Evolutionary conservation across 2,888 invertebrate genomes (phyloP).

Genomic region (Stenoptilia bipunctidactyla): DNA sequence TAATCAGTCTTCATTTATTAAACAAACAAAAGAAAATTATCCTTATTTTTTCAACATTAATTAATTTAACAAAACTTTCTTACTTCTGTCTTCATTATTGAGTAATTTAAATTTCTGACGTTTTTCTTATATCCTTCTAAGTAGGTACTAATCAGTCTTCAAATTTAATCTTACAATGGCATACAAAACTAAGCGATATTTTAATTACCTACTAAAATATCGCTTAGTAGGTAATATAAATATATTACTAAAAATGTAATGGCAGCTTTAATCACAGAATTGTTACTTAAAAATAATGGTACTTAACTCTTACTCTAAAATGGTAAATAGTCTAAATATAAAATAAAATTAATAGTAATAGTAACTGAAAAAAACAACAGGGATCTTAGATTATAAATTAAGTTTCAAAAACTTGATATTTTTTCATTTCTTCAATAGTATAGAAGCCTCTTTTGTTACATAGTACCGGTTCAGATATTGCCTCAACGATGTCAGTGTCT

Average conservation of each 20-base stretch:
- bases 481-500: constrained; percentile 3
- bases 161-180: no score
- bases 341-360: no score
- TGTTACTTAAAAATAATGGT: not conserved
- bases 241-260: no score
- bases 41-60: no score
- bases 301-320: no score
- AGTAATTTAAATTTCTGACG: not conserved
- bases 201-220: not conserved
- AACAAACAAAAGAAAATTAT: not conserved
- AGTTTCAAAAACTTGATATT: constrained; percentile 4
- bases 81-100: no score
- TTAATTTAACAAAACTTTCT: no score
- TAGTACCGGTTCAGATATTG: constrained; percentile 5
- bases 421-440: constrained; percentile 4
- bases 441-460: constrained; percentile 4
- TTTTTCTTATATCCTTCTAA: no score
- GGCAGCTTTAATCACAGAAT: not conserved
- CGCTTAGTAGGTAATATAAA: no score
- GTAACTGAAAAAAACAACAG: not conserved
- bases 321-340: no score
- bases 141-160: not conserved
- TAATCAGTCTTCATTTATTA: not conserved
- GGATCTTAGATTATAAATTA: not conserved
- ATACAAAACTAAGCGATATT: not conserved